phyloP scores from a whole-genome alignment of 2,797 vertebrate species.

The Podargus strigoides region DNA sequence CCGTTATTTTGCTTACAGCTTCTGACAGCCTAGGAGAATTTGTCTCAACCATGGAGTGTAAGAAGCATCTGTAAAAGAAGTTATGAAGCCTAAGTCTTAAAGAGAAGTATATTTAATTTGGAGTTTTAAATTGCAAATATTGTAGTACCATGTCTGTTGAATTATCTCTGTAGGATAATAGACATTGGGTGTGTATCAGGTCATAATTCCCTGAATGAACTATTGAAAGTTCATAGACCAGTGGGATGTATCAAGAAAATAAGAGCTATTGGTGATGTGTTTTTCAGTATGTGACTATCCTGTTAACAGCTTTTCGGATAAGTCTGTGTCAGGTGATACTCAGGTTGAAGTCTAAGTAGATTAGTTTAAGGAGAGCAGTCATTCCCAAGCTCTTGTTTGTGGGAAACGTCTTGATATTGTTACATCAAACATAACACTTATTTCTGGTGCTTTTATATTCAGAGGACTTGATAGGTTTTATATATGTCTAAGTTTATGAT shows the following conservation, averaged over 20 bases:
- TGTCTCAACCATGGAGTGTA: neutral
- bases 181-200: neutral
- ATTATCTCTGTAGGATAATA: neutral
- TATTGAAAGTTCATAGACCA: neutral
- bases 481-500: neutral
- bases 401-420: neutral
- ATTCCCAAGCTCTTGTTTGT: neutral
- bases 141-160: neutral
- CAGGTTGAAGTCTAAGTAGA: neutral
- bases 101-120: neutral
- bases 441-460: neutral
- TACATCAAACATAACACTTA: neutral
- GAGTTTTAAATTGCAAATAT: neutral
- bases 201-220: neutral
- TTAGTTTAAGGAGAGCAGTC: neutral
- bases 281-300: neutral
- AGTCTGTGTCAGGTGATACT: neutral
- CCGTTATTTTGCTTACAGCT: neutral
- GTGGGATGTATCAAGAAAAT: neutral
- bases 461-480: neutral
- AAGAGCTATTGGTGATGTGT: neutral
- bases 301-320: neutral
- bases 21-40: neutral
- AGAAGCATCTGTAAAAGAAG: neutral
- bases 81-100: neutral